Conservation (phyloP, 1,140 invertebrate genomes). For the Drosophila equinoxialis region DNA sequence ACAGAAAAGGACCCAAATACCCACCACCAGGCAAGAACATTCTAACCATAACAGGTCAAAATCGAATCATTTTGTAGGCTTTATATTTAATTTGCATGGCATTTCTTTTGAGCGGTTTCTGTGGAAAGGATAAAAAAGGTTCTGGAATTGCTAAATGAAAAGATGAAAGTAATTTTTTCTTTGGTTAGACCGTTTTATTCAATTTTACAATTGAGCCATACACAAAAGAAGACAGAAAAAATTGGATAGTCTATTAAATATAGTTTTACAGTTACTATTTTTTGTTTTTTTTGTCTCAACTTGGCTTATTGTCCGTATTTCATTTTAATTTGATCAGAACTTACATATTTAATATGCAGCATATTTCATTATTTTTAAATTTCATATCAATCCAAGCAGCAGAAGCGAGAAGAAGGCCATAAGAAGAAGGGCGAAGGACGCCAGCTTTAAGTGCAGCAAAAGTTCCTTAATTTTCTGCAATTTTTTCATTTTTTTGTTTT, state of each 20-base stretch:
- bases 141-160: background rate
- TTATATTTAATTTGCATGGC: constrained; percentile 78
- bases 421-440: background rate
- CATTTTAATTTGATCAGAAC: background rate
- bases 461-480: constrained; percentile 15
- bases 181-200: background rate
- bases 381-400: constrained; percentile 56
- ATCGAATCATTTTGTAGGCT: constrained; percentile 71
- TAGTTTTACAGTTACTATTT: background rate
- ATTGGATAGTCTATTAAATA: constrained; percentile 1
- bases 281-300: background rate
- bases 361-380: constrained; percentile 66
- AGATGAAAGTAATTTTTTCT: background rate
- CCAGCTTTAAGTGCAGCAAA: constrained; percentile 14
- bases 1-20: background rate
- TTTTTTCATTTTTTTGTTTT: background rate
- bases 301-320: constrained; percentile 7
- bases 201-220: background rate
- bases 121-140: constrained; percentile 12
- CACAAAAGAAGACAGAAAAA: background rate
- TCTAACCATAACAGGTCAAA: constrained; percentile 27
- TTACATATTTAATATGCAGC: constrained; percentile 4
- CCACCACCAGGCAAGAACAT: background rate
- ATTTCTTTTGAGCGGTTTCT: constrained; percentile 29
- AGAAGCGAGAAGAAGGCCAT: background rate